Conservation (phyloP, 1,140 invertebrate species). For the Lepidurus arcticus region DNA sequence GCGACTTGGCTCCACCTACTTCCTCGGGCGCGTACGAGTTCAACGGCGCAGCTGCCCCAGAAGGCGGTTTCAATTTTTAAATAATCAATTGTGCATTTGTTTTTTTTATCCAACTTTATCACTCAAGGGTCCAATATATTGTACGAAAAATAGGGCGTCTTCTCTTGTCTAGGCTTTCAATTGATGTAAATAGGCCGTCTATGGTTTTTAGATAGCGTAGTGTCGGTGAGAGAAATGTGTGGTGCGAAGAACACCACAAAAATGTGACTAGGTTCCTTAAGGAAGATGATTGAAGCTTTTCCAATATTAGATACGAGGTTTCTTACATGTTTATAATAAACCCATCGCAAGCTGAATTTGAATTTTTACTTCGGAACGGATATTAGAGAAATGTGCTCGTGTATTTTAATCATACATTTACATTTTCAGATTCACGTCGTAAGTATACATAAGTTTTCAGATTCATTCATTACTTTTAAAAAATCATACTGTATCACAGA, state of each 20-base stretch:
- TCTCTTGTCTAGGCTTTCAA: constrained; percentile 16
- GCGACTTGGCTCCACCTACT: constrained; percentile 36
- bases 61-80: constrained; percentile 39
- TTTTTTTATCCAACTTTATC: not conserved
- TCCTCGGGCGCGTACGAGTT: constrained; percentile 33
- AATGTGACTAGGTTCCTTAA: not conserved
- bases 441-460: not conserved
- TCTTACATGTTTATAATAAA: constrained; percentile 2
- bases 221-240: not conserved
- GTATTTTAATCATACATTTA: not conserved
- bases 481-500: not conserved
- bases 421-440: not conserved
- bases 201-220: too few species aligned
- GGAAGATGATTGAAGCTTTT: not conserved
- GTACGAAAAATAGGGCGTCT: not conserved
- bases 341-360: not conserved
- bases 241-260: not conserved
- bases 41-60: constrained; percentile 32
- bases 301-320: not conserved
- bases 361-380: not conserved
- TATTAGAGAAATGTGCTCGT: not conserved
- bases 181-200: not conserved
- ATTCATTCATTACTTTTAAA: too few species aligned
- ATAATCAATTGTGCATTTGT: constrained; percentile 26
- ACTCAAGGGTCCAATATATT: not conserved